Evolutionary conservation across 2,888 invertebrate species (phyloP).

Genomic region (Mystacides longicornis): DNA sequence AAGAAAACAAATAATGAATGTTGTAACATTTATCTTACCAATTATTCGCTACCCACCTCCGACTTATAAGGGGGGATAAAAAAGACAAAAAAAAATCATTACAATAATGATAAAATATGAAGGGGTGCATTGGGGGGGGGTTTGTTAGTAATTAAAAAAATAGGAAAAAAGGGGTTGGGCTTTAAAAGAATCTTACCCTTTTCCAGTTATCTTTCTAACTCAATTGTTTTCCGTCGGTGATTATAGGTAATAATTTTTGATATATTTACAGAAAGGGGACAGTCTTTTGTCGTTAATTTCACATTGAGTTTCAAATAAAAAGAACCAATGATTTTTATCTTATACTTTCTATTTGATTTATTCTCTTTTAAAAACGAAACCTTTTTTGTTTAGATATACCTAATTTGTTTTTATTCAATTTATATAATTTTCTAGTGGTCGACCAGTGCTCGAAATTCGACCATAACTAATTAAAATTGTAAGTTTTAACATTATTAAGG

Average conservation of each 20-base stretch:
- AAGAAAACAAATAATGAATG: no score
- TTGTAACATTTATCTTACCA: not conserved
- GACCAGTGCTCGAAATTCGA: no score
- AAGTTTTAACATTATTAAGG: no score
- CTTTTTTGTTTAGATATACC: not conserved
- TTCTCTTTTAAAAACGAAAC: not conserved
- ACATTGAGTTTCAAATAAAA: not conserved
- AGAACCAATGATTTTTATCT: constrained; percentile 1
- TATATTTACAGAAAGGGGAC: not conserved
- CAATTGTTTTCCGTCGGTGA: not conserved
- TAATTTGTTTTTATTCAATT: not conserved
- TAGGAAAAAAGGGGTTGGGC: not conserved
- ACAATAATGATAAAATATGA: not conserved
- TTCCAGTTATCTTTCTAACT: not conserved
- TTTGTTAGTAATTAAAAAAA: constrained; percentile 2
- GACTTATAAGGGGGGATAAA: no score
- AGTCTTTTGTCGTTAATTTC: not conserved
- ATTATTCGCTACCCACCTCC: not conserved
- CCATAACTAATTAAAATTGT: no score
- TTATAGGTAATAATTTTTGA: constrained; percentile 1
- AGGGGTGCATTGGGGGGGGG: not conserved
- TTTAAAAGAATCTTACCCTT: not conserved
- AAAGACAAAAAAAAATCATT: no score
- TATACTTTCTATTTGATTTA: not conserved
- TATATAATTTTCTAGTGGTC: no score